Percentiles rank a stretch among this genome's conserved stretches.
These are phyloP conservation scores for Zootoca vivipara DNA, from an alignment of 2,113 vertebrate species.

Conservation along the genomic window DNA sequence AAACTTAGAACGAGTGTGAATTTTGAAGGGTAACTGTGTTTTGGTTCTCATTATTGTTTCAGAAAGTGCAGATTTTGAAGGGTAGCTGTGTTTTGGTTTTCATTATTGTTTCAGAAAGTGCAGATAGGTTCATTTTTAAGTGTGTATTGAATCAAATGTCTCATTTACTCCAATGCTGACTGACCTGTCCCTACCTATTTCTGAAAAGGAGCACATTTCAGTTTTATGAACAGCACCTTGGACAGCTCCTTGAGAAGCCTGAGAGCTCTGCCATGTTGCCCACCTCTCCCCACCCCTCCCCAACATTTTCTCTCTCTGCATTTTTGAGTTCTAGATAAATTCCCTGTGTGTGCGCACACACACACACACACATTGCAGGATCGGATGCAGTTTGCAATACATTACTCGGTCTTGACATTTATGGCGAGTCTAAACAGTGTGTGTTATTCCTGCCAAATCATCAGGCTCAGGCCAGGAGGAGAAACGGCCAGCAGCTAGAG, in stretches of 20 bases:
- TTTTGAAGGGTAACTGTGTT: no score
- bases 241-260: background rate
- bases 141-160: no score
- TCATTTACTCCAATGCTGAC: background rate
- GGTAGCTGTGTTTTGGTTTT: no score
- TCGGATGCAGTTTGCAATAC: background rate
- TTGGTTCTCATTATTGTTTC: no score
- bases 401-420: conserved; percentile 56
- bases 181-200: no score
- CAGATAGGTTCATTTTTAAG: no score
- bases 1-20: no score
- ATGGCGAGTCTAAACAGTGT: conserved; percentile 52
- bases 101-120: no score
- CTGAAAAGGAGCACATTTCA: no score
- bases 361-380: background rate
- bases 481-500: background rate
- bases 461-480: conserved; percentile 29
- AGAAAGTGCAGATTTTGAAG: no score
- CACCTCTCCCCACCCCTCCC: no score
- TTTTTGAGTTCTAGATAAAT: background rate
- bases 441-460: conserved; percentile 44
- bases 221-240: background rate
- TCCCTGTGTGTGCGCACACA: background rate
- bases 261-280: background rate
- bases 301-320: background rate